These are phyloP conservation scores for Sminthurides aquaticus DNA, from an alignment of 2,888 invertebrate genomes.

Conservation along the genomic window DNA sequence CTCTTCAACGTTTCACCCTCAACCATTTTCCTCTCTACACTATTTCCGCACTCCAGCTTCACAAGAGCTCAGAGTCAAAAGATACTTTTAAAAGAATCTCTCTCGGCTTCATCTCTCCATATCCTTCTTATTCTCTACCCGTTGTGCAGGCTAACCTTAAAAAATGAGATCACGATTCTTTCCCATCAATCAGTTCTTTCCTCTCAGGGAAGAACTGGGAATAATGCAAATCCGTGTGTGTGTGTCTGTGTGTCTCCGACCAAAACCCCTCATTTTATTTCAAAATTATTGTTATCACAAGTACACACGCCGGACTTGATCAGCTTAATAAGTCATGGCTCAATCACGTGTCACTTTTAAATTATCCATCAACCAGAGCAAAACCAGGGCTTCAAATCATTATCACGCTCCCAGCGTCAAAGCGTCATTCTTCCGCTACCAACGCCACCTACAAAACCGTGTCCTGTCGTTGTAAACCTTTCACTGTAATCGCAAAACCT, in stretches of 20 bases:
- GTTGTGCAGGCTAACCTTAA: not conserved
- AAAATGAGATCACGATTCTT: constrained; percentile 5
- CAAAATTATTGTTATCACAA: constrained; percentile 6
- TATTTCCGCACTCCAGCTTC: too few species aligned
- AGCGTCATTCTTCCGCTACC: too few species aligned
- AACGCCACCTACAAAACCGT: too few species aligned
- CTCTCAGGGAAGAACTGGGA: not conserved
- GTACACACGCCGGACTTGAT: not conserved
- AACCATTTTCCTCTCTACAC: too few species aligned
- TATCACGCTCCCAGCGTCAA: not conserved
- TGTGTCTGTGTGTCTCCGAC: not conserved
- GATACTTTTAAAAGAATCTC: too few species aligned
- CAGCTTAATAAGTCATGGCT: not conserved
- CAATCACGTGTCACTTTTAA: not conserved
- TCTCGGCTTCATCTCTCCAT: too few species aligned
- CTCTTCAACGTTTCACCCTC: not conserved
- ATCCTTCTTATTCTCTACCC: not conserved
- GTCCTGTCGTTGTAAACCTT: too few species aligned
- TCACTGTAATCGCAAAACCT: too few species aligned
- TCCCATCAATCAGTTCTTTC: constrained; percentile 1
- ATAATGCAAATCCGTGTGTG: not conserved
- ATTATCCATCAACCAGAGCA: not conserved
- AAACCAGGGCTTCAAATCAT: too few species aligned
- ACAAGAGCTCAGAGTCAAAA: not conserved
- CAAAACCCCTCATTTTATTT: not conserved